phyloP scores from a whole-genome alignment of 2,888 invertebrate species.

The Nymphalis c-album region DNA sequence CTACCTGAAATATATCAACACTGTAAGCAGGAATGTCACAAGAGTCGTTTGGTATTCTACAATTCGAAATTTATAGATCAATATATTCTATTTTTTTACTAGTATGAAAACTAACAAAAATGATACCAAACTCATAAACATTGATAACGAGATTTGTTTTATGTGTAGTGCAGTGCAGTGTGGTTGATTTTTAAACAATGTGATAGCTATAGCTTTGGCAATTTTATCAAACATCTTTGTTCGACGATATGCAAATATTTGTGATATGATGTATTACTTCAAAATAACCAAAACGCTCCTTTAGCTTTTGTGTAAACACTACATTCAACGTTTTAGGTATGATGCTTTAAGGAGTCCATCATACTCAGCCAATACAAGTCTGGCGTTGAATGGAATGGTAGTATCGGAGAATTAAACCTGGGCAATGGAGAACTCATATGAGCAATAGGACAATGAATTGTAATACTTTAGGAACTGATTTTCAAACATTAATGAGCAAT shows the following conservation, averaged over 20 bases:
- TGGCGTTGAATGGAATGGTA: too few relatives aligned
- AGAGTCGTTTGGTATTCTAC: conserved; percentile 93
- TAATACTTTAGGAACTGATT: too few relatives aligned
- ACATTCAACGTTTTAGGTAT: conserved; percentile 84
- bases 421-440: too few relatives aligned
- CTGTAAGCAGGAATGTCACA: conserved; percentile 89
- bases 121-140: conserved; percentile 73
- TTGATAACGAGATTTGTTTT: conserved; percentile 43
- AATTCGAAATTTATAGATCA: conserved; percentile 90
- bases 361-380: conserved; percentile 43
- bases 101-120: conserved; percentile 74
- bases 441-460: too few relatives aligned
- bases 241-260: conserved; percentile 78
- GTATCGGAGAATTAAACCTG: too few relatives aligned
- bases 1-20: conserved; percentile 92
- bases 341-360: conserved; percentile 88
- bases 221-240: conserved; percentile 77
- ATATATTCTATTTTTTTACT: conserved; percentile 83
- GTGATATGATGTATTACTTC: conserved; percentile 90
- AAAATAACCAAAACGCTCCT: conserved; percentile 90
- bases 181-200: too few relatives aligned
- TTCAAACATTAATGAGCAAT: too few relatives aligned
- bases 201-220: conserved; percentile 49
- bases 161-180: too few relatives aligned
- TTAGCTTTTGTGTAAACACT: too few relatives aligned